Base-by-base conservation (phyloP, 2,113 vertebrate species). In the Dicerorhinus sumatrensis region DNA sequence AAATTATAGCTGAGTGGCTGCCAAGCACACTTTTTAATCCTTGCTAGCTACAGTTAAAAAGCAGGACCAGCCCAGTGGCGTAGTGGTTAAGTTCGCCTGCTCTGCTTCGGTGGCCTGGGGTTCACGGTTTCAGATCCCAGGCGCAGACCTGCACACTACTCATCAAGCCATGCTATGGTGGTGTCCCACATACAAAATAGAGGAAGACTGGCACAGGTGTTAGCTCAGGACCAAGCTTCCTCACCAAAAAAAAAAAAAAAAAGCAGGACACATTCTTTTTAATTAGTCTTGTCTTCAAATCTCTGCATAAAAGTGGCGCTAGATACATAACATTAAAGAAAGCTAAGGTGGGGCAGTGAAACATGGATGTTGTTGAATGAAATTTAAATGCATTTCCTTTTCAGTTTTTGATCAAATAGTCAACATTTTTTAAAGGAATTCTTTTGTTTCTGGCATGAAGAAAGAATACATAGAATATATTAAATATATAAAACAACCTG, bases 301-400 rank as follows among this genome's bases (percentile, higher is more conserved):
- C 29, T 51, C 48, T 73, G n/a, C 51, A 70, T 54, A 84, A 62
- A 82, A 70, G 8, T 63, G 39, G n/a, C 27, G 18, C 62, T 80
- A 7, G 56, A 92, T 36, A 29, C 25, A 70, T 36, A 70, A 70
- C 73, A 48, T 67, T 36, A 72, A 70, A 76, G n/a, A 54, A 75
- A 29, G 56, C 42, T 21, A 18, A 93, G 39, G 63, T 23, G 17
- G n/a, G 39, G 18, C 27, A 63, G 16, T 29, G 42, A 42, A 63
- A 20, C 51, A 25, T 60, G 36, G 58, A 58, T 0, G 0, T 62
- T 75, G 42, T 2, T 42, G 54, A 87, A 54, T 46, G 27, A 83
- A 72, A 58, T 77, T 27, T 81, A 62, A 96, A 36, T 65, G 12
- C 18, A 82, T 42, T 82, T 76, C 39, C 21, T 91, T 97, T 90